Evolutionary conservation across 2,113 vertebrate species (phyloP), one percentile per base, ranked within the genome.

Genomic region (Rana temporaria): DNA sequence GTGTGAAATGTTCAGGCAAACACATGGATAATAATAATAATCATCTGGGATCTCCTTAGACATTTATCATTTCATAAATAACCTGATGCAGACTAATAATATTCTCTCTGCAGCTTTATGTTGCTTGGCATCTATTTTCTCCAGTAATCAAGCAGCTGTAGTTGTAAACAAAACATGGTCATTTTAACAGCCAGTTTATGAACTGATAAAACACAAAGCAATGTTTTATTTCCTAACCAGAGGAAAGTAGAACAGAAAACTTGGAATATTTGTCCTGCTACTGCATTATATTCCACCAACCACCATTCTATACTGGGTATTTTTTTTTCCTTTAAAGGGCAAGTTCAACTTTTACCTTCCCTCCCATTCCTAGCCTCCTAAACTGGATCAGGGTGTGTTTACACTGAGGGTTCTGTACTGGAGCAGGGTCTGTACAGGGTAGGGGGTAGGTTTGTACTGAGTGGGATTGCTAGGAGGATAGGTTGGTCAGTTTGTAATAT

Each of bases 31-130:
- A 57, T 59, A 70, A 53, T 72, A 70, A 53, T 72, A 62, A 81
- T 72, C 56, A 64, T 56, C 17, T 32, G 24, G 38, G 16, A 81
- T 71, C 68, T 81, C 79, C 68, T 57, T 32, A 26, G 7, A 57
- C 24, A 81, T 81, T 72, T 63, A 63, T 81, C 67, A 81, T 80
- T 70, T 68, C 65, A 70, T 70, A 80, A 80, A 80, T 71, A 72
- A 72, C 68, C 69, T 34, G 42, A 72, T 71, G 20, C 67, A 55
- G 79, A 48, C 68, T 81, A 72, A 72, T 81, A 72, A 71, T 38
- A 63, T 81, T 72, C 69, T 63, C 66, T 24, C 57, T 55, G 68
- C 67, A 72, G 79, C 59, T 81, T 81, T 72, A 81, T 81, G 79
- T 72, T 22, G 68, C 79, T 71, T 72, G 67, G 67, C 57, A 26